Percentiles rank a stretch among this genome's conserved stretches.
Conservation (phyloP, 2,888 invertebrate genomes). For the Apamea monoglypha region DNA sequence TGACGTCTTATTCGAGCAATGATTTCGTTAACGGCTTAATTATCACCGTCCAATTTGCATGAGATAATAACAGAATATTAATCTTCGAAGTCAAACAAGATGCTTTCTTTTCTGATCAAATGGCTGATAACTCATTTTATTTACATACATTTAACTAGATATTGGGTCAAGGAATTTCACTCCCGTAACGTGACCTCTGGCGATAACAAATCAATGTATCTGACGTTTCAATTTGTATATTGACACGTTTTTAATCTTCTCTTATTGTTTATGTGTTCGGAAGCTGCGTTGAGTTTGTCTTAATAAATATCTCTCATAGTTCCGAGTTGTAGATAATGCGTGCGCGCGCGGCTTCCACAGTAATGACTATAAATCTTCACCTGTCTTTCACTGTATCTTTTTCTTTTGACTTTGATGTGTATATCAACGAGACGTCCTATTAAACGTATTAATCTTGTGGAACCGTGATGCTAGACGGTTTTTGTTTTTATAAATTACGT, state of each 20-base stretch:
- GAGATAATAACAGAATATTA: slow-evolving; percentile 60
- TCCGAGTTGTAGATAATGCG: slow-evolving; percentile 73
- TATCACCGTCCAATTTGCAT: slow-evolving; percentile 49
- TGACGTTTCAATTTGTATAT: slow-evolving; percentile 89
- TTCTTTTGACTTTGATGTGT: slow-evolving; percentile 81
- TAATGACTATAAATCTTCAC: slow-evolving; percentile 86
- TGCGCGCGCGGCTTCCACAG: slow-evolving; percentile 71
- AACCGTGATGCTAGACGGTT: slow-evolving; percentile 48
- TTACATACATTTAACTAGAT: slow-evolving; percentile 70
- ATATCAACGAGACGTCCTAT: slow-evolving; percentile 81
- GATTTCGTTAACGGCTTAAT: slow-evolving; percentile 30
- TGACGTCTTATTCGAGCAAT: slow-evolving; percentile 26
- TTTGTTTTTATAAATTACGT: slow-evolving; percentile 48
- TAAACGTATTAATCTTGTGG: slow-evolving; percentile 81
- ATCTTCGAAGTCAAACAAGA: slow-evolving; percentile 53
- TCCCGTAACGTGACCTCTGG: slow-evolving; percentile 76
- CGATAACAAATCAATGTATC: slow-evolving; percentile 86
- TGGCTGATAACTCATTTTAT: slow-evolving; percentile 73
- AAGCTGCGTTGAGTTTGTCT: slow-evolving; percentile 81
- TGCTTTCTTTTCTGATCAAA: slow-evolving; percentile 66
- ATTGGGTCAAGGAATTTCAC: slow-evolving; percentile 73
- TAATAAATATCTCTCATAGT: slow-evolving; percentile 82
- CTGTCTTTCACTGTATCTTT: slow-evolving; percentile 78
- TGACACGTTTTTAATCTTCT: slow-evolving; percentile 88
- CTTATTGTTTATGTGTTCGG: slow-evolving; percentile 86